These are phyloP conservation scores for Cetoscarus ocellatus DNA, from an alignment of 2,797 vertebrate genomes.

Conservation along the genomic window DNA sequence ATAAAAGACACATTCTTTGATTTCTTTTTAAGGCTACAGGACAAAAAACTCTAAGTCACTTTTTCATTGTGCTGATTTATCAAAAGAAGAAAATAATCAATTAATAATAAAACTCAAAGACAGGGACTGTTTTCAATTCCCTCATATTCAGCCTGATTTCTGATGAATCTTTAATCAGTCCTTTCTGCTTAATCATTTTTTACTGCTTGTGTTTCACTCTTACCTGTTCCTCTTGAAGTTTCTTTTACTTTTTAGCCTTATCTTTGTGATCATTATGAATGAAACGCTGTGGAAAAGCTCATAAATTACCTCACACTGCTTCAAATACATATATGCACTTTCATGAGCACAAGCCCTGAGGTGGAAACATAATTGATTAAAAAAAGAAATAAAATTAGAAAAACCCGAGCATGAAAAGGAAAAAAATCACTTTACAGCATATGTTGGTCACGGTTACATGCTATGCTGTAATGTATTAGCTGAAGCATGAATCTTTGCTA, in stretches of 20 bases:
- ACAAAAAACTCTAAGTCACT: conserved; percentile 10
- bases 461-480: conserved; percentile 5
- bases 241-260: conserved; percentile 13
- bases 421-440: conserved; percentile 1
- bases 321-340: conserved; percentile 23
- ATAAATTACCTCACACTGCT: conserved; percentile 22
- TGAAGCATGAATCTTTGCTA: conserved; percentile 12
- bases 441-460: conserved; percentile 5
- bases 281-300: conserved; percentile 6
- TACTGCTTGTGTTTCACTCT: neutral
- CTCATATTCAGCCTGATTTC: conserved; percentile 15
- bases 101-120: conserved; percentile 41
- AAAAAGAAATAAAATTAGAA: conserved; percentile 2
- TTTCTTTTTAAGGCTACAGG: conserved; percentile 11
- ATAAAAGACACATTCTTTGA: conserved; percentile 4
- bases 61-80: conserved; percentile 18
- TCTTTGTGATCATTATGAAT: conserved; percentile 14
- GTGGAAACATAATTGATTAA: conserved; percentile 3
- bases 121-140: conserved; percentile 19
- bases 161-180: neutral
- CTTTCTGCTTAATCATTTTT: neutral
- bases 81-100: conserved; percentile 25
- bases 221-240: conserved; percentile 1
- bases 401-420: neutral
- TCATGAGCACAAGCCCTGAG: conserved; percentile 11